Conservation (phyloP, 2,113 vertebrate genomes). For the crab-eating macaque (Macaca fascicularis) region DNA sequence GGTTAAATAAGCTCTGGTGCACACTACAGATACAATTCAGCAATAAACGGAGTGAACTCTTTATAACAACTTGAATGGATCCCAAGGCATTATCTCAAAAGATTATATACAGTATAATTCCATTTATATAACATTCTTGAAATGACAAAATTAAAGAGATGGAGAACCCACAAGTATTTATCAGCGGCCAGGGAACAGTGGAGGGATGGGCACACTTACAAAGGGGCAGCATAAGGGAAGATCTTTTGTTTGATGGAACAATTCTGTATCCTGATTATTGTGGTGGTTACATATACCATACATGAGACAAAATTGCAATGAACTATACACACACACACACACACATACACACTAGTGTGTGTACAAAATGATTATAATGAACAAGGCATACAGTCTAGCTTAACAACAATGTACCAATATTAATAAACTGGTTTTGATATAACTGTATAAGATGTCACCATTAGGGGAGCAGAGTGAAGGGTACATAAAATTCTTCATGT, state of each 20-base stretch:
- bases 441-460: background rate
- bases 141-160: background rate
- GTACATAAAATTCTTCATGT: background rate
- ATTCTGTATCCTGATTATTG: background rate
- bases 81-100: background rate
- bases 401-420: background rate
- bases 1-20: background rate
- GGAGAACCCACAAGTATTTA: background rate
- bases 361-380: background rate
- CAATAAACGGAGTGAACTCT: background rate
- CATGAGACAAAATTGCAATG: background rate
- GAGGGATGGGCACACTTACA: background rate
- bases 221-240: background rate
- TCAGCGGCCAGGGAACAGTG: background rate
- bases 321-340: background rate
- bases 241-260: background rate
- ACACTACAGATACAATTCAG: background rate
- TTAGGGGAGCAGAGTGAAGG: background rate
- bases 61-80: background rate
- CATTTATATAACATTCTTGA: background rate
- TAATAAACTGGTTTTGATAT: background rate
- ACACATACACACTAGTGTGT: background rate
- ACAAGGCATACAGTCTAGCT: background rate
- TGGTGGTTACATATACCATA: background rate
- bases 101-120: background rate